A percentile compares a stretch with the other conserved stretches of the same genome.
Conservation (phyloP, 2,888 invertebrate species). For the Heliconius cydno region DNA sequence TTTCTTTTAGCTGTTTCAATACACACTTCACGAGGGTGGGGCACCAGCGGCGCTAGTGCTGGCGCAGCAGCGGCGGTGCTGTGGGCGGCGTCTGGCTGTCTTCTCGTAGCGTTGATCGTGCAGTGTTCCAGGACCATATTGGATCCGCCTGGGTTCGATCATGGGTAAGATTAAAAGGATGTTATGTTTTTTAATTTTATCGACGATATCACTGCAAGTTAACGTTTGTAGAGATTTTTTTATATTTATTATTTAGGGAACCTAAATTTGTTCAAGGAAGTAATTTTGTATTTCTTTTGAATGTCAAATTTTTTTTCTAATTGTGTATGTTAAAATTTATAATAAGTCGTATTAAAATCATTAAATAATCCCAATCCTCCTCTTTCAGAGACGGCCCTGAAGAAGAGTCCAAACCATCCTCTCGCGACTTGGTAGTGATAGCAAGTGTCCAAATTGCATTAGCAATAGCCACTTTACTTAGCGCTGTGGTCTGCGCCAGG, state of each 20-base stretch:
- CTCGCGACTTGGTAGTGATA: constrained; percentile 76
- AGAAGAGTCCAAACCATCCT: constrained; percentile 71
- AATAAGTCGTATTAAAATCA: neutral
- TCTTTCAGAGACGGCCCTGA: constrained; percentile 70
- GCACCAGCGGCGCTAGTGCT: constrained; percentile 64
- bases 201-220: no score
- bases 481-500: constrained; percentile 80
- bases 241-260: no score
- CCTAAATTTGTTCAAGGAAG: no score
- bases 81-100: constrained; percentile 83
- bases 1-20: constrained; percentile 81
- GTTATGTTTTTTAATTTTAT: neutral
- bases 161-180: constrained; percentile 36
- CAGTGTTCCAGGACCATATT: constrained; percentile 81
- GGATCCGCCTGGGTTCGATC: constrained; percentile 59
- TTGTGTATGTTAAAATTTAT: no score
- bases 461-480: constrained; percentile 77
- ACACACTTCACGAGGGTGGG: constrained; percentile 83
- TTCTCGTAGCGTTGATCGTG: constrained; percentile 80
- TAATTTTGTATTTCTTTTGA: no score
- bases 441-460: constrained; percentile 80
- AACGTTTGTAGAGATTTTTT: no score
- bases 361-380: neutral
- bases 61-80: constrained; percentile 72
- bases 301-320: no score